Evolutionary conservation across 1,140 invertebrate genomes (phyloP).

Genomic region (Meloidogyne floridensis): DNA sequence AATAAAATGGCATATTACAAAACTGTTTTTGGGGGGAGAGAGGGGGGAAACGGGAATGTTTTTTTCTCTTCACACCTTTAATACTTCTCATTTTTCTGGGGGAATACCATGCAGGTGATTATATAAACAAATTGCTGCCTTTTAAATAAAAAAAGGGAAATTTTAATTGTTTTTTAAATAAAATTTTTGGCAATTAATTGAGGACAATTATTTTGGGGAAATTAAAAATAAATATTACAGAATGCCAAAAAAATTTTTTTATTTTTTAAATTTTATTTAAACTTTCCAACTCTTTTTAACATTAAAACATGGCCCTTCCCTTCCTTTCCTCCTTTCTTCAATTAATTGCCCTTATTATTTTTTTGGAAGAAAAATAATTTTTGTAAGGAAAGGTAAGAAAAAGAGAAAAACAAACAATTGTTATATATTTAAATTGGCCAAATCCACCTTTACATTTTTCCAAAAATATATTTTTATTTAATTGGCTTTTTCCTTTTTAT

Average conservation of each 20-base stretch:
- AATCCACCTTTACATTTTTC: not conserved
- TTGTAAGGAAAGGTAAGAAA: no score
- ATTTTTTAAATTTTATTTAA: not conserved
- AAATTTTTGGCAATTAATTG: not conserved
- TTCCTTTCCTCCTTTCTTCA: not conserved
- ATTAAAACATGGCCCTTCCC: not conserved
- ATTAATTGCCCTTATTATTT: not conserved
- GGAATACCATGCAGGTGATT: not conserved
- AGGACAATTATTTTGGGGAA: not conserved
- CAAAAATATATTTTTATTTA: not conserved
- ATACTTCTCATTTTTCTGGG: not conserved
- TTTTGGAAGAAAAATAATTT: no score
- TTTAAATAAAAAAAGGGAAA: not conserved
- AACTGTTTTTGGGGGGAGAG: not conserved
- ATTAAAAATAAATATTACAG: no score
- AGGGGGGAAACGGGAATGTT: not conserved
- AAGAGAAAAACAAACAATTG: no score
- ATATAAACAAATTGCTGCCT: not conserved
- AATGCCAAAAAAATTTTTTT: not conserved
- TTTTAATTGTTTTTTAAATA: not conserved
- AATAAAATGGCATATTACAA: not conserved
- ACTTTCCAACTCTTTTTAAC: not conserved
- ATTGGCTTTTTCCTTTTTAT: not conserved
- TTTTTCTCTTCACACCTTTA: not conserved
- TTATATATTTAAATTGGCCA: not conserved